Percentiles rank a stretch among this genome's conserved stretches.
These are phyloP conservation scores for Solenodon paradoxus DNA, from an alignment of 2,113 vertebrate genomes.

Conservation along the genomic window DNA sequence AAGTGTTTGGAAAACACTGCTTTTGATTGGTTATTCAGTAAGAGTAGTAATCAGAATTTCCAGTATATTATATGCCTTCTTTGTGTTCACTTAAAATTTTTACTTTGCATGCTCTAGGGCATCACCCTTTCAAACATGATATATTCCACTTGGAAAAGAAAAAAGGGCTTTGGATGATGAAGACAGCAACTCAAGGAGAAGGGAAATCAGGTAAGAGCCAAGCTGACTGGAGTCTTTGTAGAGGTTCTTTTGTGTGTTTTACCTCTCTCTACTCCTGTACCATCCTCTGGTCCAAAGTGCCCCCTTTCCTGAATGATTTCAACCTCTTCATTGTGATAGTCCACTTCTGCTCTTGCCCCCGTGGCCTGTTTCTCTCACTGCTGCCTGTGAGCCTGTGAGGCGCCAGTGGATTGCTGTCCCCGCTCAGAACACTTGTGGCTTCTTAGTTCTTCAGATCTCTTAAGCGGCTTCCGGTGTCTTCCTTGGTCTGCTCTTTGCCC, in stretches of 20 bases:
- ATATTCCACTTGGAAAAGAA: neutral
- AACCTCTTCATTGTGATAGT: neutral
- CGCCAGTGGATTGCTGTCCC: neutral
- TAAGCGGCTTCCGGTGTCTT: neutral
- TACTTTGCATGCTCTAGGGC: neutral
- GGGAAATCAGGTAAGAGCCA: neutral
- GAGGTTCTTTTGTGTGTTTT: neutral
- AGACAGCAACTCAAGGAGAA: neutral
- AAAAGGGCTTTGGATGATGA: neutral
- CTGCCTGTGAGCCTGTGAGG: too few relatives aligned
- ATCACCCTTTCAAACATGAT: neutral
- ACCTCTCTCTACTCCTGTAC: neutral
- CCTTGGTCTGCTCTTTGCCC: neutral
- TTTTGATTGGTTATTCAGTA: neutral
- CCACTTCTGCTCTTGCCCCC: neutral
- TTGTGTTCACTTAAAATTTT: neutral
- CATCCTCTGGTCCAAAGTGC: neutral
- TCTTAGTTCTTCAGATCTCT: neutral
- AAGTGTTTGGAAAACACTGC: neutral
- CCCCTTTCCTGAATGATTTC: too few relatives aligned
- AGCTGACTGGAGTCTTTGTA: neutral
- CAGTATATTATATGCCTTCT: neutral
- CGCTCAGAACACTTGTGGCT: neutral
- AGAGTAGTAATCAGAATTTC: neutral
- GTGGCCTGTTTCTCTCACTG: neutral